These are phyloP conservation scores for Plagodis dolabraria DNA, from an alignment of 2,888 invertebrate genomes.

Conservation along the genomic window DNA sequence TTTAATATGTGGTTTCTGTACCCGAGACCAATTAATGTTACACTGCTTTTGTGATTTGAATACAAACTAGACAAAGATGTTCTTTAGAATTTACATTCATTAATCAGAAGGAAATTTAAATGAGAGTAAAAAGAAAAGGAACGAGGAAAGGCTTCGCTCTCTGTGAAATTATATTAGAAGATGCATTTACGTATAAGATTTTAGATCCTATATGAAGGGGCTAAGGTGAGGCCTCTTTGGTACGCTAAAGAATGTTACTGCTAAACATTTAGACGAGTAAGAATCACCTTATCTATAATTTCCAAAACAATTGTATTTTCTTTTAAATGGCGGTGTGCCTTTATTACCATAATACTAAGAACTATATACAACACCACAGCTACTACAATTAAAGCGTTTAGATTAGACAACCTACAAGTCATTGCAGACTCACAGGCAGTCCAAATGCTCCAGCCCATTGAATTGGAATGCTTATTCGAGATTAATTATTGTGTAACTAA, in stretches of 20 bases:
- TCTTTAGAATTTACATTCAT: conserved; percentile 42
- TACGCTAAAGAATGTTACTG: conserved; percentile 13
- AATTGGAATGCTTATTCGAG: too few relatives aligned
- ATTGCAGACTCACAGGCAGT: too few relatives aligned
- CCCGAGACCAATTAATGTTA: conserved; percentile 71
- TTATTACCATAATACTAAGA: too few relatives aligned
- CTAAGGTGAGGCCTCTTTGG: conserved; percentile 24
- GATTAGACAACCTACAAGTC: too few relatives aligned
- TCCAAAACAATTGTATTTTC: too few relatives aligned
- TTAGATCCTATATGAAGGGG: conserved; percentile 21
- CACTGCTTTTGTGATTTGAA: conserved; percentile 58
- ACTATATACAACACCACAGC: too few relatives aligned
- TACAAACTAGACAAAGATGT: conserved; percentile 54
- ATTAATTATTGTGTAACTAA: too few relatives aligned
- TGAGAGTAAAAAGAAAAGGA: conserved; percentile 20
- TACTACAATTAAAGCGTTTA: too few relatives aligned
- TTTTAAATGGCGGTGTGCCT: too few relatives aligned
- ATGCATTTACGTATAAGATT: conserved; percentile 15
- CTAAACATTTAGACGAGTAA: neutral
- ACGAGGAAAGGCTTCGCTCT: conserved; percentile 12
- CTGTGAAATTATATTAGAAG: conserved; percentile 12
- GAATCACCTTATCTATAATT: too few relatives aligned
- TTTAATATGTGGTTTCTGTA: conserved; percentile 67
- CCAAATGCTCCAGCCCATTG: too few relatives aligned
- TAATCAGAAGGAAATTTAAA: conserved; percentile 41